phyloP scores from a whole-genome alignment of 2,113 vertebrate species.

The Prietella phreatophila region DNA sequence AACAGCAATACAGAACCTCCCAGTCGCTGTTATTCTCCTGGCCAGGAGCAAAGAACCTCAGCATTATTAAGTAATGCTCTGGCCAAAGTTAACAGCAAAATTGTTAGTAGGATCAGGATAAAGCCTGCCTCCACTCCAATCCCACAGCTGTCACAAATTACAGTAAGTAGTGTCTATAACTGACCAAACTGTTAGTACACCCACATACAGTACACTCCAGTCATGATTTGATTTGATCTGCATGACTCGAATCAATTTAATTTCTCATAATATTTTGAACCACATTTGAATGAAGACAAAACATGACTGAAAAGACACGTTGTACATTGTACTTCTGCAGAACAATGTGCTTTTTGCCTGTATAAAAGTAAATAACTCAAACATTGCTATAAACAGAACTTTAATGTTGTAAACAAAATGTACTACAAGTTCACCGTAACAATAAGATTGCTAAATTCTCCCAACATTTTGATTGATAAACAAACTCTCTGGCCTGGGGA shows the following conservation, averaged over 20 bases:
- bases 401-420: no score
- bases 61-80: conserved; percentile 79
- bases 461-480: no score
- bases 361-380: no score
- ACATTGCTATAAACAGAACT: no score
- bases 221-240: background rate
- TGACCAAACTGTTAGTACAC: conserved; percentile 63
- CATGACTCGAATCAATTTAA: no score
- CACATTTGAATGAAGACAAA: no score
- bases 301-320: no score
- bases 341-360: no score
- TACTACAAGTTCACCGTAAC: no score
- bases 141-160: conserved; percentile 93
- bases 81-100: conserved; percentile 86
- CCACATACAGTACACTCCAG: background rate
- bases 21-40: conserved; percentile 71
- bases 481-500: no score
- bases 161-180: conserved; percentile 97
- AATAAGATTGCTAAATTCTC: no score
- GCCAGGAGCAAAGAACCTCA: conserved; percentile 84
- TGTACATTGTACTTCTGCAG: no score
- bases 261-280: background rate
- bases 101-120: conserved; percentile 98
- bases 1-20: conserved; percentile 73
- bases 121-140: conserved; percentile 89